Base-by-base conservation (phyloP, 2,888 invertebrate genomes). In the Perdita meconis region DNA sequence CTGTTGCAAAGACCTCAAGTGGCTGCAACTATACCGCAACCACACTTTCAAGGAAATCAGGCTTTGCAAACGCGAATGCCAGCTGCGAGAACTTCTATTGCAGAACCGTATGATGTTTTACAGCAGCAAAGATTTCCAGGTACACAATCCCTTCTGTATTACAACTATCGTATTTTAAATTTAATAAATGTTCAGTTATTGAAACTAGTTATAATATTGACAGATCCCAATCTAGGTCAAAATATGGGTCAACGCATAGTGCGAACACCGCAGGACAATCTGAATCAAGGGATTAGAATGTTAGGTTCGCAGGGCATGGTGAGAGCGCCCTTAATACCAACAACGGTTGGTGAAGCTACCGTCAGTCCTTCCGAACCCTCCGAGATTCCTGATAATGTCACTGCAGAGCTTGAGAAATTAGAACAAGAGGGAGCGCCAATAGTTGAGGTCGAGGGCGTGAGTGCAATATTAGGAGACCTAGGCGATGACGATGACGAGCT, bases 401-500 rank as follows among this genome's bases (percentile, higher is more conserved):
- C 95, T 0, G 95, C 95, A 4, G 95, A 95, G 87, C 90, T 95
- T 40, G 95, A 95, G 86, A 95, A 95, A 87, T 90, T 95, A 22
- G 96, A 96, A 87, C 94, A 95, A 85, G 95, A 96, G 90, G 94
- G 94, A 71, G 95, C 94, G 53, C 93, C 92, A 13, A 93, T 94
- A 90, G 94, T 93, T 1, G 95, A 95, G 89, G 93, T 94, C 60
- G 95, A 95, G 90, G 94, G 94, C 44, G 96, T 97, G 67, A 95
- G 95, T 81, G 96, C 97, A 90, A 96, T 97, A 89, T 93, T 97
- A 47, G 96, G 96, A 50, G 97, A 97, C 19, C 93, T 97, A 53
- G 97, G 96, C 3, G 96, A 97, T 66, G 97, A 97, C 83, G 97
- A 98, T 88, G 97, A 97, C 87, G 97, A 97, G 88, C 93, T 98